Base-by-base conservation (phyloP, 2,113 vertebrate species). In the Ranitomeya variabilis region DNA sequence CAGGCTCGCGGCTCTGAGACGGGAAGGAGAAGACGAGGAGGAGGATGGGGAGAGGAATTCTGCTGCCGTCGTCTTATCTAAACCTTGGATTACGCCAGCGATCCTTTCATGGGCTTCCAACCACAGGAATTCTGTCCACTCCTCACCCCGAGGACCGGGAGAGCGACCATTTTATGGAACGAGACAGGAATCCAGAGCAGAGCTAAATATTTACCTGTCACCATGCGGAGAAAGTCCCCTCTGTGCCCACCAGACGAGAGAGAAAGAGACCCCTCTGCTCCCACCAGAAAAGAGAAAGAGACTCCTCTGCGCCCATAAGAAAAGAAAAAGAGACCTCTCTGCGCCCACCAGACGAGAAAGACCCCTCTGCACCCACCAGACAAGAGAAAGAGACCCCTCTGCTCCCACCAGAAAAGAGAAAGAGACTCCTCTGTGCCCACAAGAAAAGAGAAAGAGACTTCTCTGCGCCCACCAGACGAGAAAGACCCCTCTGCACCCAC, bases 21-120 rank as follows among this genome's bases (percentile, higher is more conserved):
- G 18, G 21, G 69, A 16, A 21, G 15, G 71, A 45, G 81, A 74
- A 26, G 77, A 52, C 37, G 23, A 10, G 13, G 66, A n/a, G n/a
- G 82, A 45, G 80, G 59, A 59, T 2, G 31, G 19, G 0, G 16
- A 5, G 14, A n/a, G 87, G 80, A 83, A 88, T 88, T 66, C 8
- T 51, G 26, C 55, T 31, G 83, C 60, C 51, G 85, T 83, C 77
- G 23, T 89, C 87, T 71, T 37, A n/a, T 31, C 79, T 82, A 55
- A 79, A 86, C 62, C 13, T 5, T 31, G 21, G n/a, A 23, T 26
- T 73, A 0, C 71, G 78, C 16, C 86, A 84, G 83, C 37, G 67
- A 91, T 77, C 87, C 87, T 90, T 80, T 90, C 86, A 81, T 66
- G 55, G 6, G 19, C 81, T 83, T 84, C 87, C 77, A 90, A 76